Base-by-base conservation (phyloP, 2,888 invertebrate species). In the Diogma glabrata region DNA sequence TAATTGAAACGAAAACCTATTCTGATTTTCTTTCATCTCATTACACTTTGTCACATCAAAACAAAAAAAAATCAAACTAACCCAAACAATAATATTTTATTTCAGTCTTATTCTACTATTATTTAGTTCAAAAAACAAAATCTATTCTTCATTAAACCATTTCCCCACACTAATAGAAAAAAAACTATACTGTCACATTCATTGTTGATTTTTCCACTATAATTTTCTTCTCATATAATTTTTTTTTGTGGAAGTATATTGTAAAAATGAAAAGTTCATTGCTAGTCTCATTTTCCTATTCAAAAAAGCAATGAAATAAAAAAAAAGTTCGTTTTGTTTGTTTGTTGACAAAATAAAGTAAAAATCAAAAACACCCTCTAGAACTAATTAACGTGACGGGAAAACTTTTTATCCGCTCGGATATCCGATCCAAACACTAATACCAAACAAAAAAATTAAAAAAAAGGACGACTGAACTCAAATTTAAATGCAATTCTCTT, bases 301-400 rank as follows among this genome's bases (percentile, higher is more conserved):
- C n/a, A 43, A 43, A 43, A 43, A 23, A 20, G 23, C 23, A 43
- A n/a, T 12, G 20, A n/a, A 43, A 40, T 14, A 22, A 23, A 43
- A 38, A 38, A 38, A 6, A 12, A 38, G 23, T 22, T n/a, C 43
- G 43, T 43, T n/a, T 20, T 40, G 43, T 22, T 22, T 43, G 43
- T 43, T 38, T 6, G 8, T 19, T 16, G 3, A 38, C 2, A 3
- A 38, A 14, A 38, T 6, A 38, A 40, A 19, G n/a, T n/a, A n/a
- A 3, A 43, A 22, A 40, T 9, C 12, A 8, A 22, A 40, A 43
- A 43, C 43, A 43, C 43, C 43, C 43, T 43, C 22, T 22, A 43
- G 43, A 22, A 43, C 43, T 43, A 43, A 43, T 43, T 43, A 43
- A 43, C 22, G 43, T 22, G 43, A 43, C 43, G 43, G 40, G 40